Percentiles rank a stretch among this genome's conserved stretches.
Conservation (phyloP, 2,797 vertebrate species). For the Coregonus suidteri region DNA sequence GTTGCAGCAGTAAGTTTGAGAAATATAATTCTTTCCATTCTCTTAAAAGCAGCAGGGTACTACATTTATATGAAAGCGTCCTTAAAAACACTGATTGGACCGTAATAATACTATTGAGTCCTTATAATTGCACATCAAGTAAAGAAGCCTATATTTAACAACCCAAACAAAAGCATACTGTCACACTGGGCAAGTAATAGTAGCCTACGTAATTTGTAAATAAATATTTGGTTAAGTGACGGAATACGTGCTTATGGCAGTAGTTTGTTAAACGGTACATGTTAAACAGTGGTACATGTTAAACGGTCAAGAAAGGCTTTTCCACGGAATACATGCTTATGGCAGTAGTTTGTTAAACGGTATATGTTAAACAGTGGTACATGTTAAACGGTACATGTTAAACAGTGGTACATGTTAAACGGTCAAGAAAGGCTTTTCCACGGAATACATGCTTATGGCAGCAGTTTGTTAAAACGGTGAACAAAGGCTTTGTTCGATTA, state of each 20-base stretch:
- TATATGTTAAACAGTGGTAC: background rate
- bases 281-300: too few species aligned
- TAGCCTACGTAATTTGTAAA: background rate
- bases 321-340: too few species aligned
- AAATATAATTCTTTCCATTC: background rate
- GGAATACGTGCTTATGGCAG: background rate
- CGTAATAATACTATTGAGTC: background rate
- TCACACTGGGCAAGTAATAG: background rate
- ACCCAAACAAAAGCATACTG: background rate
- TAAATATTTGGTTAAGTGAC: too few species aligned
- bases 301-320: too few species aligned
- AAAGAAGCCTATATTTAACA: background rate
- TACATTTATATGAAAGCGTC: background rate
- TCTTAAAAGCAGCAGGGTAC: background rate
- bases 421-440: too few species aligned
- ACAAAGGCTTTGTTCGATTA: background rate
- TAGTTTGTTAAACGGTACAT: background rate
- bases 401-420: background rate
- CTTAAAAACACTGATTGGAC: background rate
- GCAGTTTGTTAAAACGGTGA: too few species aligned
- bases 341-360: too few species aligned
- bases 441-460: too few species aligned
- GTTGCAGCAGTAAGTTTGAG: background rate
- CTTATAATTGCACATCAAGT: background rate
- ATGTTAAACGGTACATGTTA: background rate